These are phyloP conservation scores for Salvelinus sp. DNA, from an alignment of 2,113 vertebrate species.

Conservation along the genomic window DNA sequence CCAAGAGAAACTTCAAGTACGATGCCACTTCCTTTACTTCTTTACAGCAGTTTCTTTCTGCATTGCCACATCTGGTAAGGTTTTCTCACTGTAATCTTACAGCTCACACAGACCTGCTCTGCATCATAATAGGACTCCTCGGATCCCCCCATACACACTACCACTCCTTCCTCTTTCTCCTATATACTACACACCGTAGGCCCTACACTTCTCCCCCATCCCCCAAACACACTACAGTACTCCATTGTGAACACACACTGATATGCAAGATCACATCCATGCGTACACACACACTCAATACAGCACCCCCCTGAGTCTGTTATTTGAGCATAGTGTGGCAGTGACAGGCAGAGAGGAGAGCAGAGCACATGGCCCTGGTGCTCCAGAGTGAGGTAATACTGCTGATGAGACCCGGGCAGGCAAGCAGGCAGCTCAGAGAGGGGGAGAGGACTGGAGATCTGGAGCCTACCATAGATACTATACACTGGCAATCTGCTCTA, in stretches of 20 bases:
- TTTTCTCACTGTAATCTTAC: slow-evolving; percentile 49
- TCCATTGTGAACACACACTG: not conserved
- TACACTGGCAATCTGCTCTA: too few relatives aligned
- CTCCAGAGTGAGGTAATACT: slow-evolving; percentile 17
- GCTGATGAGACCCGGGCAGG: slow-evolving; percentile 37
- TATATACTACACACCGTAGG: not conserved
- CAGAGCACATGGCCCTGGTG: not conserved
- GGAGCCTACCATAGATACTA: not conserved
- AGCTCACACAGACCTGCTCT: slow-evolving; percentile 33
- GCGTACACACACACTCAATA: slow-evolving; percentile 11
- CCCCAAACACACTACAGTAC: slow-evolving; percentile 15
- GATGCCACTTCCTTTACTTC: slow-evolving; percentile 37
- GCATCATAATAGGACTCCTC: slow-evolving; percentile 30
- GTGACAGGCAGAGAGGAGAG: not conserved
- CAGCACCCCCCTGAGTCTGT: not conserved
- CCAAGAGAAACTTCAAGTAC: slow-evolving; percentile 36
- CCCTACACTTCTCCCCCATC: slow-evolving; percentile 8
- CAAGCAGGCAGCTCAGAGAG: slow-evolving; percentile 9
- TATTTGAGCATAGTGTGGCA: not conserved
- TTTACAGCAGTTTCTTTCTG: slow-evolving; percentile 23
- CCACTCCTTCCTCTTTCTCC: not conserved
- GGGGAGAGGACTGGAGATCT: not conserved
- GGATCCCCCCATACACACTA: not conserved
- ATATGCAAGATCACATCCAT: slow-evolving; percentile 8
- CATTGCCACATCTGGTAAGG: slow-evolving; percentile 63